Evolutionary conservation across 1,140 invertebrate genomes (phyloP).

Genomic region (Daktulosphaira vitifoliae): DNA sequence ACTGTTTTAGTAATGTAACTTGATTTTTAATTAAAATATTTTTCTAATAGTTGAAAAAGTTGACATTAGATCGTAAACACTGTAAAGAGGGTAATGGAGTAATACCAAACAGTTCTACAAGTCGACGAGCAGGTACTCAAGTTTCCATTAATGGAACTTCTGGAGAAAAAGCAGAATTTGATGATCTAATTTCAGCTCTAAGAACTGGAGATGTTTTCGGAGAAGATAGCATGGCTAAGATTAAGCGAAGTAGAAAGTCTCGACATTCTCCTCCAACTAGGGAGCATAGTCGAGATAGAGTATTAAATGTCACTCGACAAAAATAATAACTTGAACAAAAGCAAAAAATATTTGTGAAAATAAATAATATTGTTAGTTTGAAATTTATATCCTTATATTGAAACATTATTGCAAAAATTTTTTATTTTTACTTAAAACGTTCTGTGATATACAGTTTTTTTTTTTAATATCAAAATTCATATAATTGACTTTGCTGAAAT

Average conservation of each 20-base stretch:
- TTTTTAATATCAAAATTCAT: slow-evolving; percentile 7
- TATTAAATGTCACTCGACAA: slow-evolving; percentile 41
- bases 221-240: slow-evolving; percentile 83
- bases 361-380: neutral
- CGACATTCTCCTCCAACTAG: slow-evolving; percentile 54
- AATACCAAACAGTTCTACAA: slow-evolving; percentile 38
- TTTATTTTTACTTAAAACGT: slow-evolving; percentile 12
- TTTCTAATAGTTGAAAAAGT: slow-evolving; percentile 60
- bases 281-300: slow-evolving; percentile 62
- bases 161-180: slow-evolving; percentile 79
- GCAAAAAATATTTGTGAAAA: neutral
- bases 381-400: neutral
- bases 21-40: no score
- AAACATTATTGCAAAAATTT: neutral
- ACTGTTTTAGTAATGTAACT: no score
- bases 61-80: slow-evolving; percentile 78
- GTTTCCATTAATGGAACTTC: slow-evolving; percentile 33
- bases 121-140: slow-evolving; percentile 38
- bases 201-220: slow-evolving; percentile 94
- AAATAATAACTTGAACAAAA: slow-evolving; percentile 40
- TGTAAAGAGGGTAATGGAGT: slow-evolving; percentile 51
- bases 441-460: slow-evolving; percentile 29
- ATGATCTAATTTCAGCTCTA: slow-evolving; percentile 91
- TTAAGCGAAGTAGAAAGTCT: slow-evolving; percentile 66
- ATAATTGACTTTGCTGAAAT: slow-evolving; percentile 4